Percentiles rank a stretch among this genome's conserved stretches.
phyloP scores from a whole-genome alignment of 1,140 invertebrate genomes.

The Drosophila lacteicornis region DNA sequence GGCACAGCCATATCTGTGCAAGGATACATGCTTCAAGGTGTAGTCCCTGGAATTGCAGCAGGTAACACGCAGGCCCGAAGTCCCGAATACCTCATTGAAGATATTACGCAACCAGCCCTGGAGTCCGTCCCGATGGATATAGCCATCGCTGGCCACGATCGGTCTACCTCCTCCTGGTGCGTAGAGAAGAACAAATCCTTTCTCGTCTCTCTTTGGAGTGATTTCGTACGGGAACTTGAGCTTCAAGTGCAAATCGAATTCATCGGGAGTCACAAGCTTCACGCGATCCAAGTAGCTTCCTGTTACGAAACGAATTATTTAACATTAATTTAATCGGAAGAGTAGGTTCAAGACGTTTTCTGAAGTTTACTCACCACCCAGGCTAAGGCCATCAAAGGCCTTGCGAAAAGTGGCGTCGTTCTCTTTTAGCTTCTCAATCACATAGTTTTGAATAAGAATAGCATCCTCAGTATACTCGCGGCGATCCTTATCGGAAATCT shows the following conservation, averaged over 20 bases:
- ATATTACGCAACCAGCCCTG: conserved; percentile 27
- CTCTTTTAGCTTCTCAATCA: conserved; percentile 16
- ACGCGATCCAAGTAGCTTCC: conserved; percentile 53
- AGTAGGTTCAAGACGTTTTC: neutral
- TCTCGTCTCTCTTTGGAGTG: neutral
- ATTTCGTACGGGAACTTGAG: conserved; percentile 22
- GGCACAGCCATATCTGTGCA: conserved; percentile 28
- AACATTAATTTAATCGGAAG: neutral
- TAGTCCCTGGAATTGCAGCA: neutral
- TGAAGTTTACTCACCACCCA: conserved; percentile 15
- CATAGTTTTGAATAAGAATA: conserved; percentile 5
- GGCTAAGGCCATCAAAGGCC: conserved; percentile 16
- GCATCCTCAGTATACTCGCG: conserved; percentile 13
- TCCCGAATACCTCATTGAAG: conserved; percentile 10
- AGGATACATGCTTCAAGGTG: conserved; percentile 3
- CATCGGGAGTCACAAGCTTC: conserved; percentile 40
- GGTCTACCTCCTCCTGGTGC: neutral
- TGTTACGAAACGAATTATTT: neutral
- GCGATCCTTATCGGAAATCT: conserved; percentile 15
- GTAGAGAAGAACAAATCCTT: conserved; percentile 15
- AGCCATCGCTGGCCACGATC: neutral
- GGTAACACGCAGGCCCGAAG: no score
- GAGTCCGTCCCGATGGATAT: conserved; percentile 1
- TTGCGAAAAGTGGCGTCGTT: neutral
- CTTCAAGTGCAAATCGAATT: conserved; percentile 45